phyloP scores from a whole-genome alignment of 2,797 vertebrate genomes.

The Pantherophis alleghaniensis region DNA sequence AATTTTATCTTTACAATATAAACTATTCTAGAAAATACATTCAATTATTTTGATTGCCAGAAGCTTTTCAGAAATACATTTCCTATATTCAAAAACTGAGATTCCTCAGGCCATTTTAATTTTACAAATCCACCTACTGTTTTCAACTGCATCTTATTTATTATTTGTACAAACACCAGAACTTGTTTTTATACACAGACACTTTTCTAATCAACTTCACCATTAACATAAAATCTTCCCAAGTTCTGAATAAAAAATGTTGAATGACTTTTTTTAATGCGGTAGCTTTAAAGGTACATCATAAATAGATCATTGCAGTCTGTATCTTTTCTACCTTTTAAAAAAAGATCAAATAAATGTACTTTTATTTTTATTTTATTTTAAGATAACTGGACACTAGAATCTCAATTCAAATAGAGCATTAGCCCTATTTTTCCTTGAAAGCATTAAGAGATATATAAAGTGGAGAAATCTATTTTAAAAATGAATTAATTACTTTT shows the following conservation, averaged over 20 bases:
- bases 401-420: neutral
- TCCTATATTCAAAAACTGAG: neutral
- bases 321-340: neutral
- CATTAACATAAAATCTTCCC: neutral
- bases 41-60: neutral
- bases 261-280: neutral
- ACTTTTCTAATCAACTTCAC: neutral
- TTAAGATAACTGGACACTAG: neutral
- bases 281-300: neutral
- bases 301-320: neutral
- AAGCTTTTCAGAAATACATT: neutral
- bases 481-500: neutral
- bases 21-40: neutral
- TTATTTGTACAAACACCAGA: neutral
- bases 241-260: neutral
- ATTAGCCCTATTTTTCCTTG: neutral
- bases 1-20: neutral
- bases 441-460: neutral
- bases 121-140: neutral
- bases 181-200: neutral
- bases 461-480: neutral
- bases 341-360: neutral
- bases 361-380: neutral
- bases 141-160: neutral
- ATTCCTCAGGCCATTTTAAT: neutral